A percentile compares a stretch with the other conserved stretches of the same genome.
Evolutionary conservation across 1,140 invertebrate genomes (phyloP).

Genomic region (Trialeurodes vaporariorum): DNA sequence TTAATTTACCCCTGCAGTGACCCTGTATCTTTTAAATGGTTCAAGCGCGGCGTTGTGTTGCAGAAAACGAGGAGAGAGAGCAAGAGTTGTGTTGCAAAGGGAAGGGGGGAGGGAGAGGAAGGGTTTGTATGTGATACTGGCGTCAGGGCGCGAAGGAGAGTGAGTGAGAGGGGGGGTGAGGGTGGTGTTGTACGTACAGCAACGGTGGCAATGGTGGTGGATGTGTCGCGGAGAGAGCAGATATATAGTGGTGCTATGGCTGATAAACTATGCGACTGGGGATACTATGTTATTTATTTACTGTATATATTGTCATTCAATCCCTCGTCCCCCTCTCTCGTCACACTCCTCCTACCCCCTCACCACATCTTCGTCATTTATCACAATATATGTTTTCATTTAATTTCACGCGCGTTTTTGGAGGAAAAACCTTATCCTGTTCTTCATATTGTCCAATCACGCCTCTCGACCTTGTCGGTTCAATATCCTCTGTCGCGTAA

Average conservation of each 20-base stretch:
- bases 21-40: not conserved
- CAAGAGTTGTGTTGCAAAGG: too few relatives aligned
- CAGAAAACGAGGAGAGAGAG: not conserved
- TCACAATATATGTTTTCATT: not conserved
- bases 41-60: not conserved
- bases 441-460: not conserved
- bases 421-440: not conserved
- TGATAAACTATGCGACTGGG: not conserved
- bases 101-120: not conserved
- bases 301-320: conserved; percentile 1
- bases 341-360: too few relatives aligned
- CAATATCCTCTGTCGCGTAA: too few relatives aligned
- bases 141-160: not conserved
- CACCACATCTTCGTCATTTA: too few relatives aligned
- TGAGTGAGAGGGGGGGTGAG: not conserved
- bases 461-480: too few relatives aligned
- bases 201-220: not conserved
- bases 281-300: not conserved
- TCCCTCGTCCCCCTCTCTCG: not conserved
- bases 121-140: not conserved
- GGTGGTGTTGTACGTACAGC: not conserved
- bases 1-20: not conserved
- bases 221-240: too few relatives aligned
- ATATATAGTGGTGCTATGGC: not conserved
- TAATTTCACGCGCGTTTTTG: not conserved